Conservation (phyloP, 92 coral and sea anemone species). For the Epizoanthus ramosus region DNA sequence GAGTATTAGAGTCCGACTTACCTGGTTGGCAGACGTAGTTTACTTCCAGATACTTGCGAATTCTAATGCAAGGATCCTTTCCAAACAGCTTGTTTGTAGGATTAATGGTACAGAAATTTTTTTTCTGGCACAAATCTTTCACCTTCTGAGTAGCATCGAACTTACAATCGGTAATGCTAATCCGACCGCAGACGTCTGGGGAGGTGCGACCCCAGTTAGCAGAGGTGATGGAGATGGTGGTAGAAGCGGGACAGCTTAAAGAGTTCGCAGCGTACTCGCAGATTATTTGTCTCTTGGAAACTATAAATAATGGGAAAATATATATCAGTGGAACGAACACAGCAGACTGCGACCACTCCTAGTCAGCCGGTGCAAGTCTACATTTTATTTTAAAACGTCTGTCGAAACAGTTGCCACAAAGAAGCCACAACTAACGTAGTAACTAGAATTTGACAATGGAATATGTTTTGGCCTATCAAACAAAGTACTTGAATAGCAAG, state of each 20-base stretch:
- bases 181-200: slow-evolving; percentile 49
- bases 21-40: slow-evolving; percentile 72
- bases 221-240: slow-evolving; percentile 62
- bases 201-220: slow-evolving; percentile 83
- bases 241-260: slow-evolving; percentile 78
- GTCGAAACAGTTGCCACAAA: too few relatives aligned
- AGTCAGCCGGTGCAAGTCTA: too few relatives aligned
- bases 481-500: too few relatives aligned
- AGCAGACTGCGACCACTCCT: too few relatives aligned
- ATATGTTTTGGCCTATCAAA: too few relatives aligned
- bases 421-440: too few relatives aligned
- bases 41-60: slow-evolving; percentile 82
- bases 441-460: too few relatives aligned
- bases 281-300: slow-evolving; percentile 66
- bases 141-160: slow-evolving; percentile 63
- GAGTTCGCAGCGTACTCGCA: slow-evolving; percentile 71
- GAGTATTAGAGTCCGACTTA: slow-evolving; percentile 3
- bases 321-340: too few relatives aligned
- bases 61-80: slow-evolving; percentile 66
- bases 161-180: slow-evolving; percentile 64
- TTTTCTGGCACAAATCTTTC: slow-evolving; percentile 61
- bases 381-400: too few relatives aligned
- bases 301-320: slow-evolving; percentile 26
- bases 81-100: slow-evolving; percentile 63
- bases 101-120: slow-evolving; percentile 57